These are phyloP conservation scores for Vulpes vulpes DNA, from an alignment of 2,113 vertebrate genomes.

Conservation along the genomic window DNA sequence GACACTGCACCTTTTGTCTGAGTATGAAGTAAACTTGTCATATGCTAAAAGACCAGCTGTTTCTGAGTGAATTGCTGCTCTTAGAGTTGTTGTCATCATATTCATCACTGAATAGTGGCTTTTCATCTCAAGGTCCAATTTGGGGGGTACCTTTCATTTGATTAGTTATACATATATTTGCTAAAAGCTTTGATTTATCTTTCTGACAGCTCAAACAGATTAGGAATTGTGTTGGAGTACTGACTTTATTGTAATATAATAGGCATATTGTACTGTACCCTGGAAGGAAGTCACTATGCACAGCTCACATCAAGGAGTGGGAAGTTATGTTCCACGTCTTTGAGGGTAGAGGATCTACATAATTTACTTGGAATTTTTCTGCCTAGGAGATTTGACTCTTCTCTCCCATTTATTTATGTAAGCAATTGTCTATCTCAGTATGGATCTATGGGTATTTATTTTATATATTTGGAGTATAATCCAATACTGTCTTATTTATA, in stretches of 20 bases:
- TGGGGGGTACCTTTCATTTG: conserved; percentile 34
- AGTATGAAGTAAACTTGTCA: conserved; percentile 21
- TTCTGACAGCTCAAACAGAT: conserved; percentile 22
- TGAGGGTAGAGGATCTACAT: neutral
- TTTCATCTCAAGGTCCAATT: conserved; percentile 54
- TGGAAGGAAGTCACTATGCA: neutral
- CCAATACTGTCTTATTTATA: neutral
- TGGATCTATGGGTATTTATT: neutral
- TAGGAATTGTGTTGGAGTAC: conserved; percentile 39
- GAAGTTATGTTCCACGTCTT: neutral
- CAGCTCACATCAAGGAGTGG: neutral
- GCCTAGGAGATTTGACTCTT: neutral
- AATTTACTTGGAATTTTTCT: conserved; percentile 8
- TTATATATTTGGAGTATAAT: neutral
- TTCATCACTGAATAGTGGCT: conserved; percentile 43
- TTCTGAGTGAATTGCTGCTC: conserved; percentile 52
- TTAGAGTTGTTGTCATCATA: conserved; percentile 62
- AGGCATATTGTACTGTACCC: neutral
- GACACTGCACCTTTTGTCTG: conserved; percentile 59
- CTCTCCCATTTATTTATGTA: neutral
- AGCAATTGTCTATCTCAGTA: neutral
- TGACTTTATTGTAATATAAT: neutral
- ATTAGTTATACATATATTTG: conserved; percentile 48
- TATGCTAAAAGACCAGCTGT: conserved; percentile 57
- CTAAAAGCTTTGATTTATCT: conserved; percentile 46